Conservation (phyloP, 2,888 invertebrate species). For the Nowickia ferox region DNA sequence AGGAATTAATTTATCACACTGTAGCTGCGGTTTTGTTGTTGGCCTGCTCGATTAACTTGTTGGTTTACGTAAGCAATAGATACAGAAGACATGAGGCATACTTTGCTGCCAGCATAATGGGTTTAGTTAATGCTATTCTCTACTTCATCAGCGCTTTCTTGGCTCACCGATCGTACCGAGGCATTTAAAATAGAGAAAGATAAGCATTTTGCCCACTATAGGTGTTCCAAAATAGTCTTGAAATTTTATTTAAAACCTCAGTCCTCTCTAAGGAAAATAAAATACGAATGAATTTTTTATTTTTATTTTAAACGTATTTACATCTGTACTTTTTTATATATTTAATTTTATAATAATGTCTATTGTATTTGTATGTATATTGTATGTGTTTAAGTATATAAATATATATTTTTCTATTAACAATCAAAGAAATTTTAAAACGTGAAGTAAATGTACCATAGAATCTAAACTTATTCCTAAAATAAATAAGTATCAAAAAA, state of each 20-base stretch:
- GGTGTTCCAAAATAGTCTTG: conserved; percentile 33
- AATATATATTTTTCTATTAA: conserved; percentile 18
- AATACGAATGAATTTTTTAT: conserved; percentile 17
- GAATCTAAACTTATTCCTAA: neutral
- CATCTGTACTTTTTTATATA: conserved; percentile 24
- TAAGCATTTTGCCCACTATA: neutral
- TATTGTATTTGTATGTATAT: conserved; percentile 17
- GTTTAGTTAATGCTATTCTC: conserved; percentile 88
- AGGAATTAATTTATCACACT: conserved; percentile 93
- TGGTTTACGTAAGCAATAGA: conserved; percentile 87
- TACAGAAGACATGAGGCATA: conserved; percentile 86
- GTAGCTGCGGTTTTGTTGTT: conserved; percentile 89
- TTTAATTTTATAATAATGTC: conserved; percentile 41
- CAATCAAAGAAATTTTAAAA: neutral
- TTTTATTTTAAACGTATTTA: conserved; percentile 40
- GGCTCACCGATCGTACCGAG: conserved; percentile 90
- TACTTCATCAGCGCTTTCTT: conserved; percentile 91
- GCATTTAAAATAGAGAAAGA: conserved; percentile 84
- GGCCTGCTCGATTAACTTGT: conserved; percentile 87
- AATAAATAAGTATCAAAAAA: neutral
- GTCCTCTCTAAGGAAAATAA: conserved; percentile 4
- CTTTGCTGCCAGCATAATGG: conserved; percentile 89
- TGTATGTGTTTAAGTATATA: conserved; percentile 48
- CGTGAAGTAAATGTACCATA: neutral
- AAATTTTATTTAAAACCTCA: conserved; percentile 17